Percentiles rank a stretch among this genome's conserved stretches.
phyloP scores from a whole-genome alignment of 2,113 vertebrate genomes.

The Ceyx cyanopectus region DNA sequence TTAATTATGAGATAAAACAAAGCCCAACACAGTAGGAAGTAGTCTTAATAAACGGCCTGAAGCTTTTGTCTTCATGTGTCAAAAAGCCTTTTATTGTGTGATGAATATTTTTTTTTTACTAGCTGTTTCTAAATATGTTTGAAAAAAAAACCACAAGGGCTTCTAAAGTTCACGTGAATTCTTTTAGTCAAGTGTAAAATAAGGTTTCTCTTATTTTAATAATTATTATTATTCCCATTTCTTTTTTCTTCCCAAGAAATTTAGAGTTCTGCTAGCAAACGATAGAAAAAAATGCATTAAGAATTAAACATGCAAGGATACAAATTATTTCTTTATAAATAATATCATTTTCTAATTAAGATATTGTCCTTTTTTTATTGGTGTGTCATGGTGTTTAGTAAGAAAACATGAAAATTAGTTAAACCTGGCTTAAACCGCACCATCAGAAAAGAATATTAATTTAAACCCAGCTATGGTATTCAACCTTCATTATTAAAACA shows the following conservation, averaged over 20 bases:
- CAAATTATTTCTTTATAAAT: neutral
- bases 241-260: neutral
- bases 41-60: constrained; percentile 78
- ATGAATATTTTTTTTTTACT: constrained; percentile 43
- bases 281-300: neutral
- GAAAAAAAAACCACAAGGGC: constrained; percentile 23
- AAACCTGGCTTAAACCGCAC: neutral
- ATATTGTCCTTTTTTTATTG: neutral
- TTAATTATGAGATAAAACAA: constrained; percentile 81
- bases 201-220: neutral
- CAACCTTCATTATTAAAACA: constrained; percentile 41
- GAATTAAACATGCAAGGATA: neutral
- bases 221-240: neutral
- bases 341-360: neutral
- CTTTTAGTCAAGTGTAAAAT: neutral
- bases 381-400: neutral
- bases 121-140: constrained; percentile 60
- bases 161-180: constrained; percentile 22
- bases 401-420: neutral
- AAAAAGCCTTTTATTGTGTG: constrained; percentile 66
- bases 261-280: neutral
- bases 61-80: constrained; percentile 77
- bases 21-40: constrained; percentile 77
- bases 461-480: neutral
- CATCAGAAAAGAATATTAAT: constrained; percentile 8